A percentile compares a stretch with the other conserved stretches of the same genome.
Conservation (phyloP, 1,140 invertebrate genomes). For the Patella vulgata region DNA sequence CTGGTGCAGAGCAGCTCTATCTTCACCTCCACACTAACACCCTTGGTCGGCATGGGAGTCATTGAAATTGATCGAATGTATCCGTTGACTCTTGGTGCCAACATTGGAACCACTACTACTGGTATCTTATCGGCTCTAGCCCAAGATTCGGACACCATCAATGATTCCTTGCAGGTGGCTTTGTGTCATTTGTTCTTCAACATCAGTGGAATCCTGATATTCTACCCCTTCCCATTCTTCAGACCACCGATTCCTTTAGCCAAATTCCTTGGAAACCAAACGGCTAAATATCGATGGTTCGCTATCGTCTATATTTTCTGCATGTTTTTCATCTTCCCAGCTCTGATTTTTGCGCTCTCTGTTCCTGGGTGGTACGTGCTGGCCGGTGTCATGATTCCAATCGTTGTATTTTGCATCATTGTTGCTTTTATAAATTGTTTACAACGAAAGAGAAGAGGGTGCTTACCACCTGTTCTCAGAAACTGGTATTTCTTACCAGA, state of each 20-base stretch:
- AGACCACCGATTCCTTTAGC: slow-evolving; percentile 72
- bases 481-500: slow-evolving; percentile 71
- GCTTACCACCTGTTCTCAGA: slow-evolving; percentile 65
- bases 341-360: slow-evolving; percentile 67
- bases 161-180: slow-evolving; percentile 72
- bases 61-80: slow-evolving; percentile 73
- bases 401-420: slow-evolving; percentile 56
- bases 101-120: slow-evolving; percentile 74
- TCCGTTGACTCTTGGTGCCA: slow-evolving; percentile 73
- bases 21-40: slow-evolving; percentile 75
- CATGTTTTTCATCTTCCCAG: slow-evolving; percentile 71
- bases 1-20: slow-evolving; percentile 75
- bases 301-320: slow-evolving; percentile 70
- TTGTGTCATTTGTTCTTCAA: slow-evolving; percentile 76
- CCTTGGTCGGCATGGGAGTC: slow-evolving; percentile 74
- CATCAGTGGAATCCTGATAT: slow-evolving; percentile 74
- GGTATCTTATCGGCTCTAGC: slow-evolving; percentile 71
- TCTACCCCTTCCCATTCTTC: slow-evolving; percentile 73
- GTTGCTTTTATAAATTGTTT: slow-evolving; percentile 64
- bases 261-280: slow-evolving; percentile 69
- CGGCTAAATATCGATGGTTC: slow-evolving; percentile 73
- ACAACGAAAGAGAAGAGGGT: slow-evolving; percentile 63
- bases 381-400: slow-evolving; percentile 49
- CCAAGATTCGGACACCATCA: slow-evolving; percentile 55
- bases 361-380: slow-evolving; percentile 52